These are phyloP conservation scores for Gambusia affinis DNA, from an alignment of 2,113 vertebrate species.

Conservation along the genomic window DNA sequence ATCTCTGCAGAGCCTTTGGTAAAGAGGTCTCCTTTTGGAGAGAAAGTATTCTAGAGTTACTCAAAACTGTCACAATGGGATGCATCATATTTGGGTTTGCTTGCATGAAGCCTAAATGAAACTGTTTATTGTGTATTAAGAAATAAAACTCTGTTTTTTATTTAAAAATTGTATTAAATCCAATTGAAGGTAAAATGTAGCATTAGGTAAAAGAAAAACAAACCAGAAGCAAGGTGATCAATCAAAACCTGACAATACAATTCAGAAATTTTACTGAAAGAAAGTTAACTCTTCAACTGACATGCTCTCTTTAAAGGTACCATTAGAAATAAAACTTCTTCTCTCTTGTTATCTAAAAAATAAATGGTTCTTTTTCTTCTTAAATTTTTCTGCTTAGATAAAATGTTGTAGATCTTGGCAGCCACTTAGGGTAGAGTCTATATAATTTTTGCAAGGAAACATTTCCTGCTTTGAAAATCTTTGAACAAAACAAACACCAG, in stretches of 20 bases:
- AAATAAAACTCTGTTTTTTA: background rate
- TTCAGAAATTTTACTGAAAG: too few relatives aligned
- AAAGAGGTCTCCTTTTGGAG: background rate
- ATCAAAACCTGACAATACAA: background rate
- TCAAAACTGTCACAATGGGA: background rate
- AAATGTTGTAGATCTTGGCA: too few relatives aligned
- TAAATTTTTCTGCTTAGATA: background rate
- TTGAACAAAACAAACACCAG: too few relatives aligned
- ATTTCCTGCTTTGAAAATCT: too few relatives aligned
- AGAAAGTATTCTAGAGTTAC: background rate
- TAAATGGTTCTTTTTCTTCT: background rate
- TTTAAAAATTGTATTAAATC: background rate
- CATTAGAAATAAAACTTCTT: background rate
- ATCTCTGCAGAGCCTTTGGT: background rate
- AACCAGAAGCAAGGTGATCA: background rate
- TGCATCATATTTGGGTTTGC: too few relatives aligned
- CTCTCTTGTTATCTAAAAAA: background rate
- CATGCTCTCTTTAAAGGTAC: too few relatives aligned
- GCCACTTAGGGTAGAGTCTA: too few relatives aligned
- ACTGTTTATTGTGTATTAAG: background rate
- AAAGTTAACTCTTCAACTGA: too few relatives aligned
- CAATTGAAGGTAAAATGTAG: background rate
- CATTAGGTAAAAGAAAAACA: background rate
- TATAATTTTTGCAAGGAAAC: too few relatives aligned
- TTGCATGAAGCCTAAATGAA: background rate